Conservation (phyloP, 1,140 invertebrate genomes). For the Neodiprion pinetum region DNA sequence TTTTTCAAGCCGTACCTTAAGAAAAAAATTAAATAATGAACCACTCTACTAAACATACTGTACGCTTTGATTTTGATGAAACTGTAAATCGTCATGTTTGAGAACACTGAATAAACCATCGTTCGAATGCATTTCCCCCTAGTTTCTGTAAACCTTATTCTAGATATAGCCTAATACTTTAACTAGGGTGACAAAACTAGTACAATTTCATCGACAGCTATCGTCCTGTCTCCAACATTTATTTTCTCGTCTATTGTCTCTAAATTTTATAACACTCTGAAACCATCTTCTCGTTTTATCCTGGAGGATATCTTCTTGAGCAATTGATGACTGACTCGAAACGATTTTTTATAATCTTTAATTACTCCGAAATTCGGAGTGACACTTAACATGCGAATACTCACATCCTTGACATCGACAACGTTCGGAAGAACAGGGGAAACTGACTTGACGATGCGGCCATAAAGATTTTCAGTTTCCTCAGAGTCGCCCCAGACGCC, state of each 20-base stretch:
- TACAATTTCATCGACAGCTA: too few relatives aligned
- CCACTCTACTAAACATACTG: background rate
- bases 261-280: too few relatives aligned
- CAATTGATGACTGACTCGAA: background rate
- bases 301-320: background rate
- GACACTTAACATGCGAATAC: background rate
- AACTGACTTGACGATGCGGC: constrained; percentile 33
- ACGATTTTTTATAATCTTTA: background rate
- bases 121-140: too few relatives aligned
- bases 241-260: too few relatives aligned
- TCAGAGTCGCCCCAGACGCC: constrained; percentile 44
- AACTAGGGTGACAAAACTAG: too few relatives aligned
- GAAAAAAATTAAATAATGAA: background rate
- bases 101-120: background rate
- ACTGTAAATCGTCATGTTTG: constrained; percentile 11
- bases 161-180: too few relatives aligned
- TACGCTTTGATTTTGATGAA: background rate
- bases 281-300: too few relatives aligned
- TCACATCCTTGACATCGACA: constrained; percentile 24
- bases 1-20: background rate
- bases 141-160: too few relatives aligned
- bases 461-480: constrained; percentile 44
- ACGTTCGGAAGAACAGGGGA: constrained; percentile 20
- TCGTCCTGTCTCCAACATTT: too few relatives aligned
- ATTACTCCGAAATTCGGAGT: background rate